Evolutionary conservation across 1,140 invertebrate genomes (phyloP), one percentile per base, ranked within the genome.

Genomic region (Solenopsis fugax): DNA sequence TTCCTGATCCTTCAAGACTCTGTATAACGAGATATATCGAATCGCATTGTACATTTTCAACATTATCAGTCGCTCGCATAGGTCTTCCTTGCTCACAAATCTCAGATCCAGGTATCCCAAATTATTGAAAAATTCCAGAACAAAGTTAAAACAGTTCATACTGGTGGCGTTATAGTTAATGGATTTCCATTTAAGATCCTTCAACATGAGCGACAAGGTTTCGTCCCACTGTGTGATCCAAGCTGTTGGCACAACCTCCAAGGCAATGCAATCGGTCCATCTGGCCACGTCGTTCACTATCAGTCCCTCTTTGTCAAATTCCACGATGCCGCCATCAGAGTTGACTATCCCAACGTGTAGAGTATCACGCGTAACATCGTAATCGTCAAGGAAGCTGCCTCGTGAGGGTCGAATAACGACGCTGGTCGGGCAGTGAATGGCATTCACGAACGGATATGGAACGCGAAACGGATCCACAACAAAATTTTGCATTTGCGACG

Each of bases 61-160:
- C n/a, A 95, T 76, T 84, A 95, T 92, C n/a, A 95, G 91, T 34
- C 86, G 65, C 71, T 91, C 54, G 50, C 94, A 95, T 48, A 95
- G 84, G 48, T 94, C 87, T 87, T 94, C 93, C 90, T 95, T 95
- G 45, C 86, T 92, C 12, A 69, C 50, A 91, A 93, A 95, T 67
- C 87, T 81, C 13, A 93, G 54, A 86, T 93, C 72, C 18, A 64
- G 52, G 72, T 93, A 95, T 45, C 93, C 92, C 0, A 95, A 82
- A 21, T 87, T 85, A 67, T 93, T 93, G 16, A 95, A 81, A 92
- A 95, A 95, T 48, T 91, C 88, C 16, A 94, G 88, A 18, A 95
- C 92, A 85, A 95, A 95, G 75, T 90, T 89, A 29, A 94, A 95
- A 75, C 95, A 95, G 87, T 95, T 95, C 52, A 92, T 76, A 3